Percentiles rank a stretch among this genome's conserved stretches.
Evolutionary conservation across 2,888 invertebrate species (phyloP).

Genomic region (Himalopsyche tibetana): DNA sequence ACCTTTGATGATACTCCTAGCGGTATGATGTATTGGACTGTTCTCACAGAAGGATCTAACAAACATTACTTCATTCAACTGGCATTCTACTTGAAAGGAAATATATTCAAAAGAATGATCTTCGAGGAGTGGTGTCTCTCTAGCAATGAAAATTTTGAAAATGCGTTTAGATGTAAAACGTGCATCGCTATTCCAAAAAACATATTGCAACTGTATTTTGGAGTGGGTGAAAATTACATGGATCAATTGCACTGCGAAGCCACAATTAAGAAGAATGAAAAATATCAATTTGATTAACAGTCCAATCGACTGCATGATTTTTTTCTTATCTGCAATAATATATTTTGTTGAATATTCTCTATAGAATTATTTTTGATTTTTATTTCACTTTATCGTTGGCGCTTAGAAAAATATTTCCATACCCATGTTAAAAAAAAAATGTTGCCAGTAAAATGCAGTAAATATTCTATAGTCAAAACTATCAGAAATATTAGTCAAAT

Average conservation of each 20-base stretch:
- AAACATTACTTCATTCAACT: conserved; percentile 12
- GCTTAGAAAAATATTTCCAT: too few relatives aligned
- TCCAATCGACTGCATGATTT: too few relatives aligned
- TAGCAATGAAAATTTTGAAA: conserved; percentile 35
- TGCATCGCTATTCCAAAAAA: conserved; percentile 33
- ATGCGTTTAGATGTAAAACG: conserved; percentile 8
- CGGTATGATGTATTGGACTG: neutral
- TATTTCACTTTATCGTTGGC: too few relatives aligned
- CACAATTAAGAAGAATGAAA: neutral
- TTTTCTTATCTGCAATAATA: too few relatives aligned
- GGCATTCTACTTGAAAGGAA: conserved; percentile 45
- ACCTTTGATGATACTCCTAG: neutral
- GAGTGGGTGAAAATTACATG: neutral
- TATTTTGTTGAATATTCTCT: too few relatives aligned
- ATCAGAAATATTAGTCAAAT: too few relatives aligned
- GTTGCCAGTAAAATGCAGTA: too few relatives aligned
- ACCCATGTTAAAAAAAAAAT: too few relatives aligned
- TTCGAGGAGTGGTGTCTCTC: conserved; percentile 37
- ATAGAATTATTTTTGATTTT: too few relatives aligned
- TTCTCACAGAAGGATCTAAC: neutral
- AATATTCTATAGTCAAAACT: too few relatives aligned
- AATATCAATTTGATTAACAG: neutral
- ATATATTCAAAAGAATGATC: conserved; percentile 44
- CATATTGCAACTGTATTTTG: conserved; percentile 43
- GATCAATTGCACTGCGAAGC: neutral